Evolutionary conservation across 2,113 vertebrate species (phyloP).

Genomic region (Pristiophorus japonicus): DNA sequence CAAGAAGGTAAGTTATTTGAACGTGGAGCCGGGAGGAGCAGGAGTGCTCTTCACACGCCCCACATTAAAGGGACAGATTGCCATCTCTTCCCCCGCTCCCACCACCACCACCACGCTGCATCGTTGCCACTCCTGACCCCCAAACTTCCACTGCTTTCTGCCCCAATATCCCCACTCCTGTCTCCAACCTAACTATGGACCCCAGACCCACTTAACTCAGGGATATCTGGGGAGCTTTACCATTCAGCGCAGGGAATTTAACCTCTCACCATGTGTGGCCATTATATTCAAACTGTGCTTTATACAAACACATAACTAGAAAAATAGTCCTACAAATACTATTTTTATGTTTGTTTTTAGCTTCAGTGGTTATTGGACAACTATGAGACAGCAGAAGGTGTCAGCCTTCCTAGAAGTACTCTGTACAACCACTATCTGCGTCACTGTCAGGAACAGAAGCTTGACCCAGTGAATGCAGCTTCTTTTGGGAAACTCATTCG

Average conservation of each 20-base stretch:
- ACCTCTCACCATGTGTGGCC: too few species aligned
- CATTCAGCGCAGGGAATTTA: neutral
- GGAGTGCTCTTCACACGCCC: neutral
- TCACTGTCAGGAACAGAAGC: slow-evolving; percentile 73
- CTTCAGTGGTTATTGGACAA: slow-evolving; percentile 76
- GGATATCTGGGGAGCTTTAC: neutral
- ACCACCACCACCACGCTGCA: neutral
- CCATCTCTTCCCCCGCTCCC: neutral
- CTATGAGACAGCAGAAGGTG: slow-evolving; percentile 75
- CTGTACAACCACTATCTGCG: slow-evolving; percentile 75
- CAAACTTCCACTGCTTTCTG: too few species aligned
- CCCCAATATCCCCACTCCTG: too few species aligned
- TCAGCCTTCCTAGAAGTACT: slow-evolving; percentile 71
- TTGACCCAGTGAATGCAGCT: slow-evolving; percentile 74
- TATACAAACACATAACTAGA: neutral
- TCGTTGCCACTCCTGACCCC: neutral
- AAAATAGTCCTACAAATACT: too few species aligned
- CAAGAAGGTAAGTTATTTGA: neutral
- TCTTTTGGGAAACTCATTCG: slow-evolving; percentile 76
- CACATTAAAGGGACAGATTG: neutral
- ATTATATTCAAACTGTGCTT: neutral
- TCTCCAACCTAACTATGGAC: too few species aligned
- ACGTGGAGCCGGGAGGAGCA: neutral
- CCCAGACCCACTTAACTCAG: neutral
- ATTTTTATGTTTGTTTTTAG: slow-evolving; percentile 44